Evolutionary conservation across 2,113 vertebrate genomes (phyloP), one percentile per base, ranked within the genome.

Genomic region (Tyrannus savana): DNA sequence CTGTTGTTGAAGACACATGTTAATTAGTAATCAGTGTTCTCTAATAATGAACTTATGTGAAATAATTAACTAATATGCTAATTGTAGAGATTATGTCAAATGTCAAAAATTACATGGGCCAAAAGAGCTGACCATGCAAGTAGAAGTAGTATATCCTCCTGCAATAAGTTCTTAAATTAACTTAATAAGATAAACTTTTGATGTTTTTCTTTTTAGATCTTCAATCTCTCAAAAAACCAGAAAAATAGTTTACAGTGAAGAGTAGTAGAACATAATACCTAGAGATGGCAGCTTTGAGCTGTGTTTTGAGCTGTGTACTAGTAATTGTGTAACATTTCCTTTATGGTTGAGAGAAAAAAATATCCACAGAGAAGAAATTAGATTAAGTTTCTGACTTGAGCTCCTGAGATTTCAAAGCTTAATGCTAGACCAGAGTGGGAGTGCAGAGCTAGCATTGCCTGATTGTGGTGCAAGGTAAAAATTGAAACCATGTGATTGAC

Each of bases 211-310:
- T 86, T 90, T 92, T 35, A 56, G 12, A 15, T 37, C 6, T 53
- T 72, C 16, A 46, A 12, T 56, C 4, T 47, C 27, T 49, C 58
- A 19, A 33, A 69, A 4, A 1, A 46, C 14, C 19, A 74, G 17
- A 19, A 63, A 87, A 67, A 47, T 9, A 63, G 62, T 28, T 25
- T 25, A 44, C 21, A 46, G 16, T 69, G 62, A 76, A 79, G 28
- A 83, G 69, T 25, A 58, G 7, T 71, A 60, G 72, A 63, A 35
- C 14, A 1, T 55, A 87, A 25, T 52, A 76, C 94, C 96, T 95
- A 71, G 67, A 96, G 96, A 63, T 95, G 96, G 95, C 96, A 96
- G 92, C 72, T 97, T 95, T 92, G 93, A 95, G 92, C 92, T 97
- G 72, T 62, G 52, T 80, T 95, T 92, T 86, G 39, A 77, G 53